Evolutionary conservation across 2,888 invertebrate genomes (phyloP).

Genomic region (Drosophila quasianomalipes): DNA sequence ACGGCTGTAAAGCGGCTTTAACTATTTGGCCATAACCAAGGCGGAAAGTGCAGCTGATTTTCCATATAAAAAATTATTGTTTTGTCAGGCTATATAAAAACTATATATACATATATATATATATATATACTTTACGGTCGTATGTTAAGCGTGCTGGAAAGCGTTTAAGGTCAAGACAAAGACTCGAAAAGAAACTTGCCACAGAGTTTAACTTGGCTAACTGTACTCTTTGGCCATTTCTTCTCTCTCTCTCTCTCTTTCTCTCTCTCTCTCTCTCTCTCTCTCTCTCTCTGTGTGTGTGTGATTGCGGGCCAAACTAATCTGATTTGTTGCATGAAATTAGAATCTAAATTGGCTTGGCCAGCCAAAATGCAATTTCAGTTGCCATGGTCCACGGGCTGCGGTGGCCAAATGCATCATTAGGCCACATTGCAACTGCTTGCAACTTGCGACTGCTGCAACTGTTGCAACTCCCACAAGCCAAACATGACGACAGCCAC

Average conservation of each 20-base stretch:
- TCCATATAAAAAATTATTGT: slow-evolving; percentile 29
- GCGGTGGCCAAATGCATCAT: slow-evolving; percentile 68
- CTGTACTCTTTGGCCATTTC: slow-evolving; percentile 54
- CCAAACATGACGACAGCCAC: slow-evolving; percentile 68
- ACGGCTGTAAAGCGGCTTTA: slow-evolving; percentile 61
- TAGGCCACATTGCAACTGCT: slow-evolving; percentile 58
- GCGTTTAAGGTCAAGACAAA: slow-evolving; percentile 52
- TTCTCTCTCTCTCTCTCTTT: not conserved
- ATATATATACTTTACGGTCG: slow-evolving; percentile 41
- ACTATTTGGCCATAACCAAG: slow-evolving; percentile 18
- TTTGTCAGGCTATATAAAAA: slow-evolving; percentile 31
- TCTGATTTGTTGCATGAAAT: slow-evolving; percentile 77
- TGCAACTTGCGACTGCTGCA: slow-evolving; percentile 16
- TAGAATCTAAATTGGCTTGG: slow-evolving; percentile 75
- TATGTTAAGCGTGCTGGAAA: slow-evolving; percentile 48
- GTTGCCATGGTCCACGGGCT: slow-evolving; percentile 15
- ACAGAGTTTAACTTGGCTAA: slow-evolving; percentile 40
- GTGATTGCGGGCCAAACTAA: slow-evolving; percentile 57
- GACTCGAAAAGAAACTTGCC: slow-evolving; percentile 3
- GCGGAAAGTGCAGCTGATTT: slow-evolving; percentile 9
- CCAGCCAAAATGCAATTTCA: slow-evolving; percentile 56
- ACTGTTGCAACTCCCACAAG: slow-evolving; percentile 46
- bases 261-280: not conserved
- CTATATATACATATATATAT: slow-evolving; percentile 1
- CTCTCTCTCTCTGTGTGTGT: slow-evolving; percentile 1